These are phyloP conservation scores for Acinonyx jubatus DNA, from an alignment of 2,113 vertebrate genomes.

Conservation along the genomic window DNA sequence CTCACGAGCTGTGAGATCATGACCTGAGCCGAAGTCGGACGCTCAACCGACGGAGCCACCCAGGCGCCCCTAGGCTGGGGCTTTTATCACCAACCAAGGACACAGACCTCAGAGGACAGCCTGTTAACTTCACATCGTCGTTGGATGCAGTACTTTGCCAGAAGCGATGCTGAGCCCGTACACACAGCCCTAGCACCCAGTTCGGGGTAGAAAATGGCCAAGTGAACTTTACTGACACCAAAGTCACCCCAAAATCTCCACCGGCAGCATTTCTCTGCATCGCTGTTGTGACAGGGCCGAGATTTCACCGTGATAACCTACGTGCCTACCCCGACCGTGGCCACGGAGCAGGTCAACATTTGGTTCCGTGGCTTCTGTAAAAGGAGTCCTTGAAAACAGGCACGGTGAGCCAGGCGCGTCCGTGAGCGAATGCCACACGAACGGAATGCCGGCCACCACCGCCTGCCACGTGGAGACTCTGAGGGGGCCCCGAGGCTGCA, in stretches of 20 bases:
- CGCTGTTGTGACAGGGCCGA: accelerated
- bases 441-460: accelerated
- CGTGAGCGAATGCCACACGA: accelerated
- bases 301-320: accelerated
- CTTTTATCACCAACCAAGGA: not conserved
- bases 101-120: not conserved
- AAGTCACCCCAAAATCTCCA: not conserved
- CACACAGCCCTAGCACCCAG: not conserved
- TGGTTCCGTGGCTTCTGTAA: not conserved
- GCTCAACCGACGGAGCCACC: too few species aligned
- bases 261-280: not conserved
- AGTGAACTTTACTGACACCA: accelerated
- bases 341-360: accelerated
- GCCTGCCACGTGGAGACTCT: accelerated
- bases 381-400: not conserved
- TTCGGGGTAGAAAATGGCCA: not conserved
- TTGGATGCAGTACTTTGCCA: not conserved
- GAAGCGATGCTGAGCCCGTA: accelerated
- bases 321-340: accelerated
- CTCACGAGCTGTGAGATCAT: too few species aligned
- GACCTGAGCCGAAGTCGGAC: too few species aligned
- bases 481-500: accelerated
- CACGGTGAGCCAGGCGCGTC: not conserved
- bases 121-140: accelerated
- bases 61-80: too few species aligned